Percentiles rank a stretch among this genome's conserved stretches.
These are phyloP conservation scores for Apis laboriosa DNA, from an alignment of 1,140 invertebrate species.

Conservation along the genomic window DNA sequence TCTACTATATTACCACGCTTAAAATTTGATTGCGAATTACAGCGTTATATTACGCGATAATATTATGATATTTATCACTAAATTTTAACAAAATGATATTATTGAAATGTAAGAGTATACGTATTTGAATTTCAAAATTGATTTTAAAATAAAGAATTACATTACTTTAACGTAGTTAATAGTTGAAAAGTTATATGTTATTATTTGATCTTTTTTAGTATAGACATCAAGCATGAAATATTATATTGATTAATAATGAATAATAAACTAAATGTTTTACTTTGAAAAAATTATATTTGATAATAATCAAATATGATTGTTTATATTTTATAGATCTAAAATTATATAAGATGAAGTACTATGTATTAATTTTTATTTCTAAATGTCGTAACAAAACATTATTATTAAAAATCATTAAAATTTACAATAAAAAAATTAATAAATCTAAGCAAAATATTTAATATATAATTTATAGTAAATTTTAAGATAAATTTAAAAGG, in stretches of 20 bases:
- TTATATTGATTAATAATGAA: background rate
- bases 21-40: background rate
- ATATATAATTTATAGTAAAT: too few relatives aligned
- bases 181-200: too few relatives aligned
- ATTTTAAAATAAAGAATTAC: background rate
- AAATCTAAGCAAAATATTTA: too few relatives aligned
- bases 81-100: background rate
- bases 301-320: too few relatives aligned
- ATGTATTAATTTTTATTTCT: background rate
- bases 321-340: too few relatives aligned
- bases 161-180: too few relatives aligned
- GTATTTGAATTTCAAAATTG: background rate
- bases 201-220: too few relatives aligned
- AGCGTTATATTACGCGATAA: background rate
- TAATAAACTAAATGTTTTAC: background rate
- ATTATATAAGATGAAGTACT: too few relatives aligned
- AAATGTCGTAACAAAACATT: background rate
- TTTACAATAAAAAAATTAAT: background rate
- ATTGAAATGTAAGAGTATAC: constrained; percentile 4
- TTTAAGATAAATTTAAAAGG: too few relatives aligned
- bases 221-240: background rate
- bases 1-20: background rate
- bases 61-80: background rate
- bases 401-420: background rate
- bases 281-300: background rate